Percentiles rank a stretch among this genome's conserved stretches.
phyloP scores from a whole-genome alignment of 1,140 invertebrate species.

The Drosophila orena region DNA sequence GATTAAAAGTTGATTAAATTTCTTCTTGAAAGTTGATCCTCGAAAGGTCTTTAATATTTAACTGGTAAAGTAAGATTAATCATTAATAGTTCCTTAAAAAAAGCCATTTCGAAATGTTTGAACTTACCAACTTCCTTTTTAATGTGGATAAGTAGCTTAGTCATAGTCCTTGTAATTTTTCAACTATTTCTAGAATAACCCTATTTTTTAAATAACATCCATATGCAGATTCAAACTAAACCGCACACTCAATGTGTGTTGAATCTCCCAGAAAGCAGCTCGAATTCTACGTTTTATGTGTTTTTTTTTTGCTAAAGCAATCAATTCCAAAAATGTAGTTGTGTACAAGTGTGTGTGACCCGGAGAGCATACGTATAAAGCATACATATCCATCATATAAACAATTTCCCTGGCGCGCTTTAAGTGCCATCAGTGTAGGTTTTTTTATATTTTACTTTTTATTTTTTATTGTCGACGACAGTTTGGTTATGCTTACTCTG shows the following conservation, averaged over 20 bases:
- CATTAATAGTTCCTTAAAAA: no score
- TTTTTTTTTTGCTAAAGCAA: slow-evolving; percentile 43
- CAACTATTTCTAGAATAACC: no score
- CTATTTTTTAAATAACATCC: neutral
- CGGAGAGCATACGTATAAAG: slow-evolving; percentile 19
- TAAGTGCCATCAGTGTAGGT: slow-evolving; percentile 41
- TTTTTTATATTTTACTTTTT: slow-evolving; percentile 7
- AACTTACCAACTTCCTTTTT: no score
- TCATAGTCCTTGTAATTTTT: no score
- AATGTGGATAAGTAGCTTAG: no score
- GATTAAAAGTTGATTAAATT: no score
- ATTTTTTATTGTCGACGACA: slow-evolving; percentile 20
- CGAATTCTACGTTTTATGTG: neutral
- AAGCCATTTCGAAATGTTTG: no score
- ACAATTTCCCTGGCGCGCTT: slow-evolving; percentile 59
- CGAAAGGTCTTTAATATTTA: no score
- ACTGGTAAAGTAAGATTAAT: no score
- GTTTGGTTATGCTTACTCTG: slow-evolving; percentile 39
- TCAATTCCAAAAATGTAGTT: slow-evolving; percentile 63
- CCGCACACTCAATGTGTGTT: neutral
- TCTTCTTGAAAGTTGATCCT: no score
- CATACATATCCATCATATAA: slow-evolving; percentile 62
- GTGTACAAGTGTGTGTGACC: slow-evolving; percentile 13
- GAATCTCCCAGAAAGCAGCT: neutral
- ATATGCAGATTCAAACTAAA: neutral